These are phyloP conservation scores for Plectrocnemia conspersa DNA, from an alignment of 1,140 invertebrate genomes.

Conservation along the genomic window DNA sequence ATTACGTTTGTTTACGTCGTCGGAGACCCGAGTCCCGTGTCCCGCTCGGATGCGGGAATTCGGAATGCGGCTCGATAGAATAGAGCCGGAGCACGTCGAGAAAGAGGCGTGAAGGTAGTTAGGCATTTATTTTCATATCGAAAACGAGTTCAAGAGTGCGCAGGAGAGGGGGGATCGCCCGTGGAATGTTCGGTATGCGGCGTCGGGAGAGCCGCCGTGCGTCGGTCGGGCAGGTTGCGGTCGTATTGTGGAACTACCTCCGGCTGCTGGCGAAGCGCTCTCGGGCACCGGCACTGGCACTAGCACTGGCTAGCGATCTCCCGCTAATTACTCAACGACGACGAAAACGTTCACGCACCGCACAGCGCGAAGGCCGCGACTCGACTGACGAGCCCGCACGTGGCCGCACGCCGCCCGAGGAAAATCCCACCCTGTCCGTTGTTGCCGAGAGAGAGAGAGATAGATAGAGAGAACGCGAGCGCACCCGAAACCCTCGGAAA, in stretches of 20 bases:
- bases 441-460: too few species aligned
- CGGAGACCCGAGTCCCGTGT: neutral
- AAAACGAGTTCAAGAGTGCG: conserved; percentile 18
- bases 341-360: neutral
- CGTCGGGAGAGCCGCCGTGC: neutral
- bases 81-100: neutral
- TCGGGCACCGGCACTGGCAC: neutral
- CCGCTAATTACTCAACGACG: neutral
- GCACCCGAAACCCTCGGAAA: neutral
- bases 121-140: conserved; percentile 21
- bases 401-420: conserved; percentile 5
- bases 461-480: too few species aligned
- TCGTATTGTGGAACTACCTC: too few species aligned
- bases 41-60: neutral
- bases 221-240: neutral
- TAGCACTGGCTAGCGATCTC: too few species aligned
- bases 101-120: conserved; percentile 9
- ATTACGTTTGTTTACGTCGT: too few species aligned
- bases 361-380: neutral
- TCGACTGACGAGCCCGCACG: conserved; percentile 7
- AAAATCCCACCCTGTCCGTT: too few species aligned
- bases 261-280: neutral
- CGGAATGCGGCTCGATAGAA: too few species aligned
- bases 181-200: conserved; percentile 14
- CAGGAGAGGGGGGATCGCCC: conserved; percentile 6